A percentile compares a stretch with the other conserved stretches of the same genome.
Evolutionary conservation across 2,888 invertebrate species (phyloP).

Genomic region (Ophioninae sp.): DNA sequence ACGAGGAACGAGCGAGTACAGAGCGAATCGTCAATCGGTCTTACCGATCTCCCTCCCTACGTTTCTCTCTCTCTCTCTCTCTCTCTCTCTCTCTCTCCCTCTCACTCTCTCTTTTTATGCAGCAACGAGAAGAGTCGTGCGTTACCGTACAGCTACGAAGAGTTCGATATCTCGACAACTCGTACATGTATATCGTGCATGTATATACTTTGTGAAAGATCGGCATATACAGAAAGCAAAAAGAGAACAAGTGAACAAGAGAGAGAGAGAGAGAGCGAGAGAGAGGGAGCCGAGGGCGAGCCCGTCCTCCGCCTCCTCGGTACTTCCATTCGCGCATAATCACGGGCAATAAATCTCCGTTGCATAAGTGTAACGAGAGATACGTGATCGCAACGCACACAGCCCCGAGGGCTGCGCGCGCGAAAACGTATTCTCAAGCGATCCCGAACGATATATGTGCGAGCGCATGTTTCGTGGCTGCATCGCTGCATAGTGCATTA

Average conservation of each 20-base stretch:
- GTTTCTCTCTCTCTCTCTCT: conserved; percentile 20
- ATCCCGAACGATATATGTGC: conserved; percentile 38
- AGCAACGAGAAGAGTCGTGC: conserved; percentile 44
- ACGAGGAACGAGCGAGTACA: conserved; percentile 58
- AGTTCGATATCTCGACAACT: conserved; percentile 60
- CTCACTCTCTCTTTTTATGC: conserved; percentile 28
- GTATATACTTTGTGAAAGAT: conserved; percentile 42
- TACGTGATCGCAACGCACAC: conserved; percentile 80
- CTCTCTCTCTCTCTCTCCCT: conserved; percentile 31
- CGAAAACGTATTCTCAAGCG: conserved; percentile 40
- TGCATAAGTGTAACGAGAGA: conserved; percentile 81
- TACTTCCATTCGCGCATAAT: conserved; percentile 78
- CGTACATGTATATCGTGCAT: conserved; percentile 24
- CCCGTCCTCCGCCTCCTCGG: conserved; percentile 64
- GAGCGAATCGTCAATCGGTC: conserved; percentile 60
- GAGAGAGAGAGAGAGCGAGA: conserved; percentile 53
- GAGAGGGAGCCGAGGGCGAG: conserved; percentile 62
- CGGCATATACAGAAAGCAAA: conserved; percentile 22
- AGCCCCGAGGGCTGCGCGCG: conserved; percentile 70
- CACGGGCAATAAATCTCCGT: conserved; percentile 80
- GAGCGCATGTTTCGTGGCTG: conserved; percentile 17
- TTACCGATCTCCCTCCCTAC: conserved; percentile 41
- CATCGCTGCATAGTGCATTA: conserved; percentile 21
- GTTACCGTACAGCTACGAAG: conserved; percentile 33
- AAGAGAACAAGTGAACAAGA: conserved; percentile 35